Conservation (phyloP, 2,797 vertebrate species). For the Thaleichthys pacificus region DNA sequence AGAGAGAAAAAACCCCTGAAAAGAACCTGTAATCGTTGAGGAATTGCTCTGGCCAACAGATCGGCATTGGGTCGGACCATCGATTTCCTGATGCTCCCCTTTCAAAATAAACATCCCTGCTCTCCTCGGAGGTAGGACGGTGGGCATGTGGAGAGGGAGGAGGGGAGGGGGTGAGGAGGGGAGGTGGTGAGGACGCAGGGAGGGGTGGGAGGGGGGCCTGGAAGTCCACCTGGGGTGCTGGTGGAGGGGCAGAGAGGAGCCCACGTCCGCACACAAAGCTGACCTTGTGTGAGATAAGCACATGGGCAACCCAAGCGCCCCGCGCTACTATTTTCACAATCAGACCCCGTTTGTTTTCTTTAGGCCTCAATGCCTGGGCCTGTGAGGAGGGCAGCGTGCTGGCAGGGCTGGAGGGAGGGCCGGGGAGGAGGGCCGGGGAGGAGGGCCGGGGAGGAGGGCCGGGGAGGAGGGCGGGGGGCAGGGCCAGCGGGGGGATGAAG, state of each 20-base stretch:
- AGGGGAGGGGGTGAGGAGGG: not conserved
- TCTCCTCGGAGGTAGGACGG: constrained; percentile 52
- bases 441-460: constrained; percentile 28
- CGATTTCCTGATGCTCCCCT: constrained; percentile 76
- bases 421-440: constrained; percentile 17
- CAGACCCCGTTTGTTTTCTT: constrained; percentile 79
- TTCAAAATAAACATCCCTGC: constrained; percentile 74
- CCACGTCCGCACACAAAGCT: constrained; percentile 69
- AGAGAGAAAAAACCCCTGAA: constrained; percentile 47
- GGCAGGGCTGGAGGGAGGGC: constrained; percentile 51
- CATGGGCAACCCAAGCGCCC: constrained; percentile 65
- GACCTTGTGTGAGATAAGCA: constrained; percentile 77
- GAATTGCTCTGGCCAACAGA: constrained; percentile 64
- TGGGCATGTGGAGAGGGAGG: constrained; percentile 43
- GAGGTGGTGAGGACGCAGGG: not conserved
- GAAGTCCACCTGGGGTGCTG: constrained; percentile 72
- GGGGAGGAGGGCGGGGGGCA: constrained; percentile 35
- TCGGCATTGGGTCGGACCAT: constrained; percentile 66
- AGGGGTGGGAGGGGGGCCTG: constrained; percentile 6
- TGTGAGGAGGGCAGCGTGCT: constrained; percentile 65
- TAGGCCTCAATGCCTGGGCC: constrained; percentile 64
- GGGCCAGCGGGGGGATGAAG: constrained; percentile 39
- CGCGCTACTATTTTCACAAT: constrained; percentile 77
- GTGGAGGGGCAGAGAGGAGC: constrained; percentile 60
- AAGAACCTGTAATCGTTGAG: constrained; percentile 60